phyloP scores from a whole-genome alignment of 2,888 invertebrate genomes.

The Portevinia maculata region DNA sequence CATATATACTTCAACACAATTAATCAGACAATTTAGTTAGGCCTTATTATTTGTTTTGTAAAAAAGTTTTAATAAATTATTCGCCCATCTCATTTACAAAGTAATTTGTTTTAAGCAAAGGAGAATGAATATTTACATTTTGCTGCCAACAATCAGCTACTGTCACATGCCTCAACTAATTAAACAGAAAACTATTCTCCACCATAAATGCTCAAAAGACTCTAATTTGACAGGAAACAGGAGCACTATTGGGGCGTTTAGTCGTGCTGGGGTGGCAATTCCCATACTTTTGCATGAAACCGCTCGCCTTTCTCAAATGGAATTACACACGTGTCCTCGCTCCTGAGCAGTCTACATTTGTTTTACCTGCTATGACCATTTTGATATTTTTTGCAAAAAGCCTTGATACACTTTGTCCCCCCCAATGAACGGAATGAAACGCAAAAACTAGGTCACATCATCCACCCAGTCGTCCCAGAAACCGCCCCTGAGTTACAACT shows the following conservation, averaged over 20 bases:
- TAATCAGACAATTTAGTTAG: too few species aligned
- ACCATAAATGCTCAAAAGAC: conserved; percentile 50
- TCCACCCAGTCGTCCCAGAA: not conserved
- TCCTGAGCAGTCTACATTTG: conserved; percentile 26
- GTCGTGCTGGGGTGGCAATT: conserved; percentile 27
- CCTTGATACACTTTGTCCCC: conserved; percentile 55
- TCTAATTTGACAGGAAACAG: conserved; percentile 58
- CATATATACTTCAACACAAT: too few species aligned
- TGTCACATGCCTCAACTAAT: conserved; percentile 57
- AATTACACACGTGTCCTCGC: conserved; percentile 45
- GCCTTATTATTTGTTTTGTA: too few species aligned
- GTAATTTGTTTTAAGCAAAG: not conserved
- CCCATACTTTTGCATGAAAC: conserved; percentile 42
- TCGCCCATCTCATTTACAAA: not conserved
- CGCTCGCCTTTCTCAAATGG: conserved; percentile 17
- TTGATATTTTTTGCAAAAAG: conserved; percentile 21
- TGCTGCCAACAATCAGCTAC: not conserved
- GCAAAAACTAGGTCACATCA: conserved; percentile 59
- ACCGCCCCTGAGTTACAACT: conserved; percentile 47
- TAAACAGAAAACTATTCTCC: conserved; percentile 55
- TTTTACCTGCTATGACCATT: conserved; percentile 1
- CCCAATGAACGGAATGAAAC: conserved; percentile 45
- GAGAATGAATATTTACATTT: too few species aligned
- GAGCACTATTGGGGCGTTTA: conserved; percentile 39
- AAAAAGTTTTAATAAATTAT: not conserved